Conservation (phyloP, 1,140 invertebrate species). For the Cydia strobilella region DNA sequence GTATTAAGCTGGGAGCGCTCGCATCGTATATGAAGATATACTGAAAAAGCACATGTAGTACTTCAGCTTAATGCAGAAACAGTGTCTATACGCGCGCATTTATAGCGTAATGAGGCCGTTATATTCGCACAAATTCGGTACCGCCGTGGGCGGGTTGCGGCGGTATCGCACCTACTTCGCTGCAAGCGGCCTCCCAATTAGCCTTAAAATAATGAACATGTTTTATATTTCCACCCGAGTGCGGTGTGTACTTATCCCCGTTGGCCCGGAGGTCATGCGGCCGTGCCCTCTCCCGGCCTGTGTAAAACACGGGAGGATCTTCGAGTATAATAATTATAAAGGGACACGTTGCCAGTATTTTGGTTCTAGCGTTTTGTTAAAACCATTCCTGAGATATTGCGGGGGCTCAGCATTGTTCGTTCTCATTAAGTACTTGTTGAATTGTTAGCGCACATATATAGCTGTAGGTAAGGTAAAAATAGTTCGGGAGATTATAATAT, state of each 20-base stretch:
- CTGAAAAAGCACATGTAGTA: conserved; percentile 36
- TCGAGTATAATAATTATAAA: conserved; percentile 63
- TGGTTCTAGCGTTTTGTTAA: conserved; percentile 53
- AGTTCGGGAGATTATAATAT: neutral
- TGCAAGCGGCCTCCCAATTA: conserved; percentile 79
- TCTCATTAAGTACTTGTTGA: conserved; percentile 38
- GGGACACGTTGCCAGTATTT: conserved; percentile 54
- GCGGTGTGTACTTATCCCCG: conserved; percentile 70
- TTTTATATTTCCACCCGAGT: conserved; percentile 78
- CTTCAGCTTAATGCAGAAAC: conserved; percentile 73
- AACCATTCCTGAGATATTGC: conserved; percentile 52
- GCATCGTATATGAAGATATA: conserved; percentile 25
- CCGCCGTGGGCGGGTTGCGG: conserved; percentile 69
- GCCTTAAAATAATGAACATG: conserved; percentile 81
- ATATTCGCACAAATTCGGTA: conserved; percentile 63
- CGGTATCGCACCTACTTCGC: conserved; percentile 66
- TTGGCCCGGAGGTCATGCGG: conserved; percentile 74
- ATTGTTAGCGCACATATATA: conserved; percentile 39
- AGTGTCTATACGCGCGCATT: conserved; percentile 65
- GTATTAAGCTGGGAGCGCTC: conserved; percentile 3
- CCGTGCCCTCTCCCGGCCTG: conserved; percentile 47
- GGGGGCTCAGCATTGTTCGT: conserved; percentile 45
- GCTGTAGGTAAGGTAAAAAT: neutral
- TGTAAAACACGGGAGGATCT: conserved; percentile 54
- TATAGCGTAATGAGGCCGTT: conserved; percentile 63